Conservation (phyloP, 2,888 invertebrate genomes). For the Tanypteryx hageni region DNA sequence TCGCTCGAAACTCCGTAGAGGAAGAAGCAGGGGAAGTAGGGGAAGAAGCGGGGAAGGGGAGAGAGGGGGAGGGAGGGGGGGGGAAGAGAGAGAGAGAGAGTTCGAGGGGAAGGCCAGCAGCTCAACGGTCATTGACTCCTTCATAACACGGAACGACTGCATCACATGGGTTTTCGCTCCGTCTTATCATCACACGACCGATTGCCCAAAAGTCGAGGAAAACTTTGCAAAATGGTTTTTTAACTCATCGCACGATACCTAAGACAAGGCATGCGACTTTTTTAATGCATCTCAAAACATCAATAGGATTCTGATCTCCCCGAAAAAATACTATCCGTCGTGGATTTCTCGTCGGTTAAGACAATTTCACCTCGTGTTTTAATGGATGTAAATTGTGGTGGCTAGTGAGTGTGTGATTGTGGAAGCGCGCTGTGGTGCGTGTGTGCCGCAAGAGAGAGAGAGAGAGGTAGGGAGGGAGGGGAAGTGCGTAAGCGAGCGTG, state of each 20-base stretch:
- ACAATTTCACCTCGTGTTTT: neutral
- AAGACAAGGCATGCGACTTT: neutral
- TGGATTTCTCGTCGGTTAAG: neutral
- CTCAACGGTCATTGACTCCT: slow-evolving; percentile 64
- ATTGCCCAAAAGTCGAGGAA: neutral
- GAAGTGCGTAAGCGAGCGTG: neutral
- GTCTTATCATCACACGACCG: slow-evolving; percentile 16
- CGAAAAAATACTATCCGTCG: neutral
- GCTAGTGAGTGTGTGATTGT: neutral
- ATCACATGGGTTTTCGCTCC: slow-evolving; percentile 61
- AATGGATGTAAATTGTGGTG: neutral
- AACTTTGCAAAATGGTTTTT: slow-evolving; percentile 19
- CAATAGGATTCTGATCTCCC: too few relatives aligned
- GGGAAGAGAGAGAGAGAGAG: slow-evolving; percentile 17
- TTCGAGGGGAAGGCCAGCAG: slow-evolving; percentile 49
- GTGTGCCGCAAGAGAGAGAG: neutral
- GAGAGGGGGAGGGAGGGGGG: neutral
- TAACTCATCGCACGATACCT: neutral
- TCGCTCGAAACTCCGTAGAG: neutral
- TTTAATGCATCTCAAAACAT: too few relatives aligned
- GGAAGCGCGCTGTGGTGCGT: neutral
- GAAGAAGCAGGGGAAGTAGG: neutral
- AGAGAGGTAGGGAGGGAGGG: neutral
- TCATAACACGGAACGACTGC: slow-evolving; percentile 58
- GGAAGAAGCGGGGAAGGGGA: neutral